Percentiles rank a stretch among this genome's conserved stretches.
Evolutionary conservation across 2,888 invertebrate species (phyloP).

Genomic region (Ophraella communa): DNA sequence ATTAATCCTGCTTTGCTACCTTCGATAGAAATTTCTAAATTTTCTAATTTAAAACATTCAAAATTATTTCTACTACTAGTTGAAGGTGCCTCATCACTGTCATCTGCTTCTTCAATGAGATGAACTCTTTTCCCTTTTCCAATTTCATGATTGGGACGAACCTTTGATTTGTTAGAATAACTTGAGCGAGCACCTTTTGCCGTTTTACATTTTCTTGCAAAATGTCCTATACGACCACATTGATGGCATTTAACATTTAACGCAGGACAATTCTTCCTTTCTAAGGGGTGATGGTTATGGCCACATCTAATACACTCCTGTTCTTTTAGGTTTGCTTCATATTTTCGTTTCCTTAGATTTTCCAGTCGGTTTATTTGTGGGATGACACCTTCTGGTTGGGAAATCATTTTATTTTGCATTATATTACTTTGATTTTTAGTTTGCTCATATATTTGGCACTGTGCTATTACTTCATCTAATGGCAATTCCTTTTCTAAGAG

Average conservation of each 20-base stretch:
- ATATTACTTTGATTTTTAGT: slow-evolving; percentile 23
- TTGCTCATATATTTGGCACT: slow-evolving; percentile 28
- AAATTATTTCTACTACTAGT: too few species aligned
- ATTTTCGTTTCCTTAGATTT: slow-evolving; percentile 17
- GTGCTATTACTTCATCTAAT: slow-evolving; percentile 23
- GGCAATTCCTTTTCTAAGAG: slow-evolving; percentile 33
- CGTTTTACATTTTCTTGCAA: too few species aligned
- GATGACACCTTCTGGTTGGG: slow-evolving; percentile 28
- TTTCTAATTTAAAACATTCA: slow-evolving; percentile 4
- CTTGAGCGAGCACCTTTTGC: too few species aligned
- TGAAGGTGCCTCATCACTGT: too few species aligned
- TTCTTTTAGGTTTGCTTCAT: background rate
- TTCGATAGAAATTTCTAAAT: too few species aligned
- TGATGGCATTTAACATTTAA: slow-evolving; percentile 30
- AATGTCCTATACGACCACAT: slow-evolving; percentile 33
- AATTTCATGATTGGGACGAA: too few species aligned
- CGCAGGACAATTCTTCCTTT: slow-evolving; percentile 30
- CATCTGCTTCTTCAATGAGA: too few species aligned
- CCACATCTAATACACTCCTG: slow-evolving; percentile 14
- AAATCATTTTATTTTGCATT: too few species aligned
- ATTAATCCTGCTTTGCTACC: too few species aligned
- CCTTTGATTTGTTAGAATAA: too few species aligned
- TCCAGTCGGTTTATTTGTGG: slow-evolving; percentile 18
- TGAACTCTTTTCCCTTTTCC: too few species aligned
- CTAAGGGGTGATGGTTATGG: too few species aligned